Evolutionary conservation across 2,888 invertebrate genomes (phyloP).

Genomic region (Tenthredo notha): DNA sequence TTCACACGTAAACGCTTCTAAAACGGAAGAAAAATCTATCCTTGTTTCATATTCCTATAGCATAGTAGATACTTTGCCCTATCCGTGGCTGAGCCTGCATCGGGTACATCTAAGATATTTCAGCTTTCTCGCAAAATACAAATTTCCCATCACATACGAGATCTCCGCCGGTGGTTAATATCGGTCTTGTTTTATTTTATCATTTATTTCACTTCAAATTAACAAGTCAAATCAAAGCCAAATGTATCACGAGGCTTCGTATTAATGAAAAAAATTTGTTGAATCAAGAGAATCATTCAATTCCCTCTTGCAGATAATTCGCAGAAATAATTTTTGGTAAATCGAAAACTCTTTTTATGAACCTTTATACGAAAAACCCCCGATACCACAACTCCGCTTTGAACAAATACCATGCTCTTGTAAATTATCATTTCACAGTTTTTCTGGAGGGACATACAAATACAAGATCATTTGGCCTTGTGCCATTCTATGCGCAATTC

Average conservation of each 20-base stretch:
- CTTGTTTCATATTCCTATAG: conserved; percentile 7
- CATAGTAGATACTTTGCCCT: background rate
- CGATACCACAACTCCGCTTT: background rate
- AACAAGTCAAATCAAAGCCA: background rate
- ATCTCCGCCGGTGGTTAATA: too few relatives aligned
- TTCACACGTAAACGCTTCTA: conserved; percentile 34
- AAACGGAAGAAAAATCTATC: conserved; percentile 15
- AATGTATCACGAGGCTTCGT: background rate
- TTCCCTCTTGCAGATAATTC: background rate
- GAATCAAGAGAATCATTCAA: background rate
- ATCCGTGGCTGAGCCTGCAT: background rate
- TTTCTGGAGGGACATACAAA: background rate
- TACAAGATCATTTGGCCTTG: conserved; percentile 27
- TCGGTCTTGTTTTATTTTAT: conserved; percentile 8
- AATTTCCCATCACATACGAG: background rate
- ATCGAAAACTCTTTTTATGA: conserved; percentile 6
- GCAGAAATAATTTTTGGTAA: background rate
- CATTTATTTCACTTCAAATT: background rate
- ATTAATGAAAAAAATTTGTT: background rate
- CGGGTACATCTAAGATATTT: background rate
- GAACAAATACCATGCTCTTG: conserved; percentile 10
- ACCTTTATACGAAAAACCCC: background rate
- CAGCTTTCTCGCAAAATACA: background rate
- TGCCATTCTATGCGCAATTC: background rate
- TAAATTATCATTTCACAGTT: conserved; percentile 18